Percentiles rank a stretch among this genome's conserved stretches.
Conservation (phyloP, 2,113 vertebrate species). For the Eurypyga helias region DNA sequence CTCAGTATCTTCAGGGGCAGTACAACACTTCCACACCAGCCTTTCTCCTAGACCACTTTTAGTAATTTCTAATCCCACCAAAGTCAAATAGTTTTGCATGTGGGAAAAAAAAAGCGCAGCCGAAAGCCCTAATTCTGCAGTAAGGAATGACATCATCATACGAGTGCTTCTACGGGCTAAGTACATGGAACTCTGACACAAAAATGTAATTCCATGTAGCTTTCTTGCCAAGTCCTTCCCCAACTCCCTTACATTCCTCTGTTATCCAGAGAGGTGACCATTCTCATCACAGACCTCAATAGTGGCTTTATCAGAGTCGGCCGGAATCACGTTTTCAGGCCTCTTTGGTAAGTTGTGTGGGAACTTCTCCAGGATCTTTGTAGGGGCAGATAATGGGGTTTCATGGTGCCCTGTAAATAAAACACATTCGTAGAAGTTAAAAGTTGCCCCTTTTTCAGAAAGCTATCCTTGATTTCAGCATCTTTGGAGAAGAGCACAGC, state of each 20-base stretch:
- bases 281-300: conserved; percentile 78
- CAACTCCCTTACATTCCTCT: neutral
- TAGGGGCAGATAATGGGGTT: conserved; percentile 90
- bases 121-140: neutral
- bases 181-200: neutral
- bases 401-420: conserved; percentile 90
- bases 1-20: neutral
- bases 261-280: neutral
- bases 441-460: neutral
- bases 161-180: neutral
- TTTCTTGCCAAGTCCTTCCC: neutral
- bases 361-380: conserved; percentile 92
- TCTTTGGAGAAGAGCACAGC: neutral
- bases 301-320: conserved; percentile 84
- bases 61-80: neutral
- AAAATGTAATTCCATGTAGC: neutral
- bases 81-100: neutral
- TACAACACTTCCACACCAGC: neutral
- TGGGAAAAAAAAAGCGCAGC: neutral
- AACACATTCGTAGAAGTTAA: conserved; percentile 18
- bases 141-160: neutral
- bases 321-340: conserved; percentile 90
- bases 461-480: neutral
- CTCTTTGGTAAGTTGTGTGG: conserved; percentile 89
- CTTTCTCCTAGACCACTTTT: neutral